Evolutionary conservation across 2,888 invertebrate genomes (phyloP), one percentile per base, ranked within the genome.

Genomic region (Archips xylosteana): DNA sequence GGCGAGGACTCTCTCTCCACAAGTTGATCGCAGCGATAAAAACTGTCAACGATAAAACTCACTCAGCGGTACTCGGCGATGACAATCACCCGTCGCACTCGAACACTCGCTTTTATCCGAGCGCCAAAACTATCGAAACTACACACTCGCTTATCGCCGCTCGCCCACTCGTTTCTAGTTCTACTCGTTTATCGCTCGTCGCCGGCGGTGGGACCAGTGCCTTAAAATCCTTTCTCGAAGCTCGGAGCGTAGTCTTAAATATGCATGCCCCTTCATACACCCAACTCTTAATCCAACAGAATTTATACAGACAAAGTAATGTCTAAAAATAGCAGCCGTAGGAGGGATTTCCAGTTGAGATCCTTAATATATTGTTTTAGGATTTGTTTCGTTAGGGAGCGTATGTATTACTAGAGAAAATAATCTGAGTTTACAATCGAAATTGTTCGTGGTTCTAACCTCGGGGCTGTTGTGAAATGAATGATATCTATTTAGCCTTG

Each of bases 151-250:
- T 23, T 23, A 0, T 23, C 23, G 23, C 23, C 23, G 23, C 23
- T 23, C 23, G 23, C 1, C 23, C 1, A 23, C 23, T 23, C 23
- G 23, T 23, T 23, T 23, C 23, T 23, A 23, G 23, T 23, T 23
- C 23, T 23, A 23, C 23, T 23, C 23, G 23, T 23, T 23, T 23
- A 23, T 23, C 23, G 23, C 23, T 23, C 23, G 23, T 23, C 23
- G 23, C 23, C 23, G 23, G 23, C 23, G 23, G 23, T 23, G 23
- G 23, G 23, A 23, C 23, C 23, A 23, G 23, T 23, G 23, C 23
- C 23, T 23, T 68, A 63, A 73, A 63, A 69, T 59, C 73, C 68
- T 73, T 60, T 15, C 72, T 54, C 62, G 61, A 39, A 39, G 9
- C 13, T 32, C 63, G 3, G 59, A 9, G 3, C 3, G 6, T 15